Evolutionary conservation across 2,797 vertebrate genomes (phyloP).

Genomic region (Spheniscus humboldti): DNA sequence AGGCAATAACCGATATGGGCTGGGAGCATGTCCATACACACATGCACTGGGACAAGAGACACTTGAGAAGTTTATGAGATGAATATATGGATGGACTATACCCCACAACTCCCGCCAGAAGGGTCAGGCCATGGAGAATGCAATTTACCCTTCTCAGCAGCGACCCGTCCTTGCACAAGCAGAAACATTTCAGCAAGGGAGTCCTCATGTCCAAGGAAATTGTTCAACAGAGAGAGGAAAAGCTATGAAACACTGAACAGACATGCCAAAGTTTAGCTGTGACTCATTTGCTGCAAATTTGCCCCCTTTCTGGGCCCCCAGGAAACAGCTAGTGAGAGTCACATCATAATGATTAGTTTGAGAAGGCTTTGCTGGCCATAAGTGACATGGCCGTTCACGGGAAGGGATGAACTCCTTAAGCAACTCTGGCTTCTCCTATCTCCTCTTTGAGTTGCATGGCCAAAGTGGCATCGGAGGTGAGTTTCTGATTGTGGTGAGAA

Average conservation of each 20-base stretch:
- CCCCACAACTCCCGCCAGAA: neutral
- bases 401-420: neutral
- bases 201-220: neutral
- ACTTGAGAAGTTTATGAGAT: neutral
- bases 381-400: neutral
- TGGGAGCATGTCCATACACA: neutral
- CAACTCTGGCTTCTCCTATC: neutral
- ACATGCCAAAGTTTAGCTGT: neutral
- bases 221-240: neutral
- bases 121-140: neutral
- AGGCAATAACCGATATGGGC: neutral
- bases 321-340: neutral
- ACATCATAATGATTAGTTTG: fast-evolving
- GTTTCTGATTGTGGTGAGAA: neutral
- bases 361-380: neutral
- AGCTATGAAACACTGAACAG: neutral
- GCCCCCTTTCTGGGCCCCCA: neutral
- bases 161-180: neutral
- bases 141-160: neutral
- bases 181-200: neutral
- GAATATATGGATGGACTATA: neutral
- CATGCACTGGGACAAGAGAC: neutral
- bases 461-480: neutral
- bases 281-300: neutral
- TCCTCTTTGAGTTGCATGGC: neutral